Conservation (phyloP, 2,113 vertebrate genomes). For the Shinisaurus crocodilurus region DNA sequence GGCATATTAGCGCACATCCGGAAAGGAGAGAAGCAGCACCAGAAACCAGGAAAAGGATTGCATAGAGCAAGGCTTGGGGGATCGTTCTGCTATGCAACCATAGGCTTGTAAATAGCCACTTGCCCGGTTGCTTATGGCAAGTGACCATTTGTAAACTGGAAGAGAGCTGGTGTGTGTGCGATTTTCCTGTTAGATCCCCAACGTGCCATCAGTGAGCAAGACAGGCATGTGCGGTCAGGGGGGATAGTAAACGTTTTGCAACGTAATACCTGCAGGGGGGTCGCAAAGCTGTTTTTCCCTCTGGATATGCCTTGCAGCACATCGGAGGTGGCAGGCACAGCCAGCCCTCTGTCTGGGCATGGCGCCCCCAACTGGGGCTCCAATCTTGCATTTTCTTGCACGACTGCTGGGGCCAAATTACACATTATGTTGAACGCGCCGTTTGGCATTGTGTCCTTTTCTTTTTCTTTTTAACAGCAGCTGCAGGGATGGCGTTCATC, state of each 20-base stretch:
- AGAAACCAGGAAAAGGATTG: neutral
- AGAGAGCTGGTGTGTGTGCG: neutral
- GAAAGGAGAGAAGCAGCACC: neutral
- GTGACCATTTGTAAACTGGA: neutral
- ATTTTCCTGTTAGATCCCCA: neutral
- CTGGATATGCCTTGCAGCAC: too few species aligned
- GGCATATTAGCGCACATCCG: neutral
- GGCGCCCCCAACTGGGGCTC: neutral
- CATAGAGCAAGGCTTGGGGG: conserved; percentile 2
- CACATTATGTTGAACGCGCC: neutral
- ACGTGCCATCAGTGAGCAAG: neutral
- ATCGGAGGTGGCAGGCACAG: neutral
- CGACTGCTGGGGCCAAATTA: neutral
- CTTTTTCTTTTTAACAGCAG: neutral
- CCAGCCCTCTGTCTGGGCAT: neutral
- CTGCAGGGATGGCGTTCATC: neutral
- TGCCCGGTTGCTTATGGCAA: neutral
- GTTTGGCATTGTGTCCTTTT: neutral
- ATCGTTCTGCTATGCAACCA: neutral
- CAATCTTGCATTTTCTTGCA: neutral
- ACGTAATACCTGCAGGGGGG: too few species aligned
- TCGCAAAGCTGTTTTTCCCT: neutral
- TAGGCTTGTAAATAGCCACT: neutral
- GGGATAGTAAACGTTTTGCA: neutral
- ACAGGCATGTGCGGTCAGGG: neutral